phyloP scores from a whole-genome alignment of 2,797 vertebrate species.

The Menidia menidia region DNA sequence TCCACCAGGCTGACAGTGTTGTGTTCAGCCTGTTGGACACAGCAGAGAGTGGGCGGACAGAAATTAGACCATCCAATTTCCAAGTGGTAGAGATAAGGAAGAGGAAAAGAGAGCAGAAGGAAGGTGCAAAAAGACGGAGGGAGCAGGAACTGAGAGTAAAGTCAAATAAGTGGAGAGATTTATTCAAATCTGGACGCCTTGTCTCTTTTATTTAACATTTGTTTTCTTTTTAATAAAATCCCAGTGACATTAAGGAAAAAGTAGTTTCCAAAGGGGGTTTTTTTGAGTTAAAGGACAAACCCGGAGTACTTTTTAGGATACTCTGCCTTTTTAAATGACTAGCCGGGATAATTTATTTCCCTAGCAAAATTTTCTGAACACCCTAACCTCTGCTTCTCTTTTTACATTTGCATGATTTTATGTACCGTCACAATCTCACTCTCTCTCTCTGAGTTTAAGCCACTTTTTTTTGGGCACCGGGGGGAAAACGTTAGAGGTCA shows the following conservation, averaged over 20 bases:
- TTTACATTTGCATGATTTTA: background rate
- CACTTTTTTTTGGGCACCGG: too few species aligned
- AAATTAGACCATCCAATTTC: conserved; percentile 66
- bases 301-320: background rate
- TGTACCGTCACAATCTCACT: background rate
- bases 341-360: background rate
- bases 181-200: conserved; percentile 14
- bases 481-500: too few species aligned
- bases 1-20: conserved; percentile 67
- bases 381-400: background rate
- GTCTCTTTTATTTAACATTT: conserved; percentile 7
- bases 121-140: conserved; percentile 34
- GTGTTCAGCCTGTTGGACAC: conserved; percentile 67
- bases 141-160: conserved; percentile 17
- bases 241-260: background rate
- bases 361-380: background rate
- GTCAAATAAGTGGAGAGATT: conserved; percentile 20
- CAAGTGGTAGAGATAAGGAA: conserved; percentile 49
- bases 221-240: conserved; percentile 16
- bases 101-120: conserved; percentile 41
- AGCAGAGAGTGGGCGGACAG: conserved; percentile 60
- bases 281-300: background rate
- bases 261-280: background rate
- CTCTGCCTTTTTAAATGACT: background rate
- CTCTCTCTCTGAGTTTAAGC: too few species aligned